Evolutionary conservation across 1,140 invertebrate genomes (phyloP).

Genomic region (Rhynchophorus ferrugineus): DNA sequence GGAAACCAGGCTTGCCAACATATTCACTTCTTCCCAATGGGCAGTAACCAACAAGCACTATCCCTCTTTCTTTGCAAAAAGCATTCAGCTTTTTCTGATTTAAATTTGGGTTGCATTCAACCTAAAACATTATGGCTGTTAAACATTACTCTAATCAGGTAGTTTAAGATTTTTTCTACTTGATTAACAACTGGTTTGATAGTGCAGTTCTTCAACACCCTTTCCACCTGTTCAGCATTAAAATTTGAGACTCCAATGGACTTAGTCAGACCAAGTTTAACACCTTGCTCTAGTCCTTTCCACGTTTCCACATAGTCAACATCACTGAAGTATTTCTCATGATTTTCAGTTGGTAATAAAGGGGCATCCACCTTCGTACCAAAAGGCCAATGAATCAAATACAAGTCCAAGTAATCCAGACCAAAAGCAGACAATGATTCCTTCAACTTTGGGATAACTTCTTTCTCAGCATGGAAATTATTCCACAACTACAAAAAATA

Average conservation of each 20-base stretch:
- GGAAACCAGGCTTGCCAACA: conserved; percentile 43
- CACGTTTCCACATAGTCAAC: conserved; percentile 64
- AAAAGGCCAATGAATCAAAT: conserved; percentile 79
- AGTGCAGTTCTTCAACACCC: conserved; percentile 53
- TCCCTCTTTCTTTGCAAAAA: conserved; percentile 53
- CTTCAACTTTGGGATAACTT: conserved; percentile 49
- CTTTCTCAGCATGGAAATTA: conserved; percentile 51
- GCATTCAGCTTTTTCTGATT: conserved; percentile 56
- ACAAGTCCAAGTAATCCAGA: conserved; percentile 75
- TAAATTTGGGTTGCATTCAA: conserved; percentile 70
- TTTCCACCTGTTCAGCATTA: conserved; percentile 68
- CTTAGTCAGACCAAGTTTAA: conserved; percentile 58
- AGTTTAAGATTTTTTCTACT: conserved; percentile 28
- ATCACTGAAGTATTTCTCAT: conserved; percentile 39
- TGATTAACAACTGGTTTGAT: conserved; percentile 74
- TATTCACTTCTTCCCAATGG: conserved; percentile 51
- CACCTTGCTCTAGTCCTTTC: conserved; percentile 66
- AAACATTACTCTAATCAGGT: not conserved
- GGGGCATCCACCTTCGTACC: conserved; percentile 56
- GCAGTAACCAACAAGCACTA: conserved; percentile 54
- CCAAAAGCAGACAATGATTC: conserved; percentile 60
- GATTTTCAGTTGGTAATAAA: conserved; percentile 42
- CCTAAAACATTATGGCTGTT: conserved; percentile 23
- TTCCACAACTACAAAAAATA: conserved; percentile 57
- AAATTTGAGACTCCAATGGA: conserved; percentile 88